Evolutionary conservation across 1,140 invertebrate genomes (phyloP), one percentile per base, ranked within the genome.

Genomic region (Eueides isabella): DNA sequence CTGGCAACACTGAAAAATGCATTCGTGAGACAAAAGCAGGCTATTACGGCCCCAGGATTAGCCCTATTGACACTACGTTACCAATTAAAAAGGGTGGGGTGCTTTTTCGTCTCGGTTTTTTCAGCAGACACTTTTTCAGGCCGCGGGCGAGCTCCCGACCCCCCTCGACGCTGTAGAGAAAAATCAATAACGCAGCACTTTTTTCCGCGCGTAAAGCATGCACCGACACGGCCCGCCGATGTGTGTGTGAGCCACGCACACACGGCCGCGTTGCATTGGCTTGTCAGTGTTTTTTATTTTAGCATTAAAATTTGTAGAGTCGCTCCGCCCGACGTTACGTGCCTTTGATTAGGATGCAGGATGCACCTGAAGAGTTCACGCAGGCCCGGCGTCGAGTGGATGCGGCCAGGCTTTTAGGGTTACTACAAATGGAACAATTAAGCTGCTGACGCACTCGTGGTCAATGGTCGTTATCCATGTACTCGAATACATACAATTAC

Each of bases 21-120:
- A 91, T 92, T 87, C 86, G 82, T 79, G 75, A 89, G 84, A 91
- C 89, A 91, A 92, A 90, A 92, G 89, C 82, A 85, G 83, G 84
- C 89, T 88, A 92, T 92, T 90, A 92, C 89, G 78, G 78, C 75
- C 81, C 80, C 86, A 82, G 88, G 90, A 93, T 93, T 93, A 92
- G 90, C 90, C 87, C 91, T 92, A 93, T 92, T 93, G 90, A 92
- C 91, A 93, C 90, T 92, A 91, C 89, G 89, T 92, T 92, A 90
- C 91, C 91, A 92, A 92, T 92, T 92, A 92, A 92, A 92, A 92
- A 87, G 86, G 89, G 88, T 84, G 90, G 88, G 91, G 90, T 90
- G 91, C 88, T 88, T 90, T 92, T 92, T 92, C 91, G 91, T 92
- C 89, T 92, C 91, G 86, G 85, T 88, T 92, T 92, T 92, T 92